Evolutionary conservation across 2,888 invertebrate genomes (phyloP).

Genomic region (Megaustenia siamemsis): DNA sequence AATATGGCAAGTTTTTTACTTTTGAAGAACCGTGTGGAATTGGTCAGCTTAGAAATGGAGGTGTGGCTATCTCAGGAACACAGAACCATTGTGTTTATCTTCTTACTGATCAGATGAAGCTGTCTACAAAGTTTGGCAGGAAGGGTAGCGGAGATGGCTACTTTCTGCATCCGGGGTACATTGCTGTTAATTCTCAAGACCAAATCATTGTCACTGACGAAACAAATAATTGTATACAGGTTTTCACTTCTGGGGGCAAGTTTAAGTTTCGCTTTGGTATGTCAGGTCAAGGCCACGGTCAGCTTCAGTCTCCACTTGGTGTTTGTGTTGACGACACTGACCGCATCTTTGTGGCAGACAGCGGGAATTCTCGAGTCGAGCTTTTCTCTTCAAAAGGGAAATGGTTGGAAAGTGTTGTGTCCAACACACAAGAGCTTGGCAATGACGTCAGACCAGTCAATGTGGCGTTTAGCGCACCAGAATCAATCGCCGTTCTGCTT

Average conservation of each 20-base stretch:
- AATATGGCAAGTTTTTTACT: conserved; percentile 66
- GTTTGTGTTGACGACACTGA: conserved; percentile 68
- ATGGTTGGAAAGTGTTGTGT: conserved; percentile 64
- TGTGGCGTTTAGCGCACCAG: conserved; percentile 68
- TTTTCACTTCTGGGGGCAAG: conserved; percentile 69
- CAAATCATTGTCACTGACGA: conserved; percentile 73
- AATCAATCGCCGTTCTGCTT: conserved; percentile 68
- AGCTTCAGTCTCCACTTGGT: conserved; percentile 71
- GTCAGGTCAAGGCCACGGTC: conserved; percentile 63
- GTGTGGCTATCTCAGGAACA: conserved; percentile 68
- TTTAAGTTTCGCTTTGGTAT: conserved; percentile 70
- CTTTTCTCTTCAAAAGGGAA: conserved; percentile 69
- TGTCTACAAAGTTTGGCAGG: conserved; percentile 72
- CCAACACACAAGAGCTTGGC: conserved; percentile 66
- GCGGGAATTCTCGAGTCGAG: conserved; percentile 73
- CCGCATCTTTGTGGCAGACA: conserved; percentile 76
- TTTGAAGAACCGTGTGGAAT: conserved; percentile 72
- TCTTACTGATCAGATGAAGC: conserved; percentile 70
- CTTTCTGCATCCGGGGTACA: conserved; percentile 68
- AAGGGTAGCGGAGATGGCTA: conserved; percentile 71
- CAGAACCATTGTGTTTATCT: conserved; percentile 68
- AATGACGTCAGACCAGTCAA: conserved; percentile 69
- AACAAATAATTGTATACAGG: conserved; percentile 67
- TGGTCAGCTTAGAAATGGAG: conserved; percentile 62
- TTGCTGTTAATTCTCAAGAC: conserved; percentile 67